A percentile compares a stretch with the other conserved stretches of the same genome.
Conservation (phyloP, 2,797 vertebrate genomes). For the Setipinna tenuifilis region DNA sequence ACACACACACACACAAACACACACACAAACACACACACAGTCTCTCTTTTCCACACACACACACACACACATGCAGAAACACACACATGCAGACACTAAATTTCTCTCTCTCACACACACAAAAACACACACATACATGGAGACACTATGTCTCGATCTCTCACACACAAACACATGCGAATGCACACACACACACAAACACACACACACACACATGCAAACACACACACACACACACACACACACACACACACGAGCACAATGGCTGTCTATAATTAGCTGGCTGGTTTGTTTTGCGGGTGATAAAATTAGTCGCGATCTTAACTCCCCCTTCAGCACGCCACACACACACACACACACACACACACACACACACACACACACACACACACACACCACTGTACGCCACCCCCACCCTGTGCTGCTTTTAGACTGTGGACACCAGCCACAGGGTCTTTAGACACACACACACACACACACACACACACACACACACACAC, state of each 20-base stretch:
- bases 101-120: too few relatives aligned
- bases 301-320: constrained; percentile 3
- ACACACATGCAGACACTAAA: not conserved
- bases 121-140: not conserved
- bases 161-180: not conserved
- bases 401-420: not conserved
- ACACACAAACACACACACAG: not conserved
- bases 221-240: not conserved
- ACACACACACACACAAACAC: not conserved
- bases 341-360: too few relatives aligned
- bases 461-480: too few relatives aligned
- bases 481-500: not conserved
- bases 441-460: too few relatives aligned
- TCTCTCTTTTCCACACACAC: too few relatives aligned
- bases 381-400: not conserved
- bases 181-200: not conserved
- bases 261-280: constrained; percentile 3
- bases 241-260: not conserved
- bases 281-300: not conserved
- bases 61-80: not conserved
- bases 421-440: too few relatives aligned
- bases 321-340: not conserved
- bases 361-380: not conserved
- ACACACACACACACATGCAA: not conserved
- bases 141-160: too few relatives aligned